Base-by-base conservation (phyloP, 2,113 vertebrate genomes). In the Rhagologus leucostigma region DNA sequence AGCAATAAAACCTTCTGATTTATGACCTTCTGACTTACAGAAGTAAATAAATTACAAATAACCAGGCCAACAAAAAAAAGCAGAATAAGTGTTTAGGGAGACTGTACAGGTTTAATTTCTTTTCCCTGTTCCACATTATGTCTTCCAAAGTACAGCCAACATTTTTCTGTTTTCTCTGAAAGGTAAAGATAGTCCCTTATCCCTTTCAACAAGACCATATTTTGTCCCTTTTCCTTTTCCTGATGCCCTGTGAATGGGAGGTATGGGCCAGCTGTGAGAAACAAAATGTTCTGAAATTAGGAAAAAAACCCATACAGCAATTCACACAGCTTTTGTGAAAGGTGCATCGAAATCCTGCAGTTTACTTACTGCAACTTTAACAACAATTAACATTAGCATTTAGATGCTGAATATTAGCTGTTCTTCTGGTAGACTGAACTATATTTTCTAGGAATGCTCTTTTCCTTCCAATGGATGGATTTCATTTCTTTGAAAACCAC, bases 1-100 rank as follows among this genome's bases (percentile, higher is more conserved):
- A 79, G 67, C 32, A 87, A 64, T 53, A 76, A 95, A 94, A 89
- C 73, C 80, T n/a, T 50, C n/a, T 33, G 27, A 84, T 95, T 93
- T 84, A 87, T 91, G 73, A 84, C 39, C 7, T 39, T 84, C 65
- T 95, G 79, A 30, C 60, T 87, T 91, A 89, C 63, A 94, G 74
- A 92, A 84, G 24, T 84, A 71, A 86, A 65, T 37, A 22, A 49
- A 64, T 57, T 52, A 73, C 9, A 50, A 56, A 35, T 5, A 35
- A 49, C 19, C 5, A 35, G 35, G 11, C 9, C 18, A 59, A 49
- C 4, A 59, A 82, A 71, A 63, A 30, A n/a, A 75, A 63, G 81
- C 46, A 8, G 20, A 78, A 18, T 32, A 73, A 75, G 20, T 57
- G 12, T 83, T 49, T 76, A 27, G n/a, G 24, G 32, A 56, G 21